Base-by-base conservation (phyloP, 2,113 vertebrate species). In the Blennius ocellaris region DNA sequence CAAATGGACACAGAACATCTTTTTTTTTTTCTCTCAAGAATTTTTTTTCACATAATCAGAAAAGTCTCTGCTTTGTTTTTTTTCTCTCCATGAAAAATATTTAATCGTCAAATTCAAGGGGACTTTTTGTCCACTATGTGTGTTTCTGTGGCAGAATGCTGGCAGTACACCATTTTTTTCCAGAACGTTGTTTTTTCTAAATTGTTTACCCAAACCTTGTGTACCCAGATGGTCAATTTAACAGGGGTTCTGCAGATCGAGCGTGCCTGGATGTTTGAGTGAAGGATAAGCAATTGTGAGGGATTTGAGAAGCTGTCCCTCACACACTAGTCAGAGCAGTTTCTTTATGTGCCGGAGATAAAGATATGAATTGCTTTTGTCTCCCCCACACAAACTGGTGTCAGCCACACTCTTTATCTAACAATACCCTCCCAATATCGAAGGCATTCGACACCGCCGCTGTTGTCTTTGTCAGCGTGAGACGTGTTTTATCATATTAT, bases 401-500 rank as follows among this genome's bases (percentile, higher is more conserved):
- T 56, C 80, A 73, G 30, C 2, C 30, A 62, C 51, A 64, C 55
- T 56, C 41, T 71, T 91, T 88, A 85, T 90, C 89, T 87, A 81
- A 81, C 74, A 70, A 39, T 76, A 71, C 78, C 68, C 72, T 73
- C 85, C 49, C 65, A 78, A 57, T 60, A 49, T 54, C 69, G 74
- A 45, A 73, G 53, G 58, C 50, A 47, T 69, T 82, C 21, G 45
- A 43, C 82, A 72, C 51, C 71, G 65, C 73, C 66, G 69, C 59
- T 70, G 61, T 52, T 58, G 65, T 89, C 78, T 30, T 57, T 55
- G 10, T 57, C 36, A 38, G 50, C 65, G 74, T 73, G 54, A 89
- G 81, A 73, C 69, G 30, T 55, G 51, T 79, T 89, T 84, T 81
- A 86, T 90, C 68, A 47, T 71, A 8, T 51, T 4, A 88, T 92